Base-by-base conservation (phyloP, 2,888 invertebrate genomes). In the Drosophila peninsularis region DNA sequence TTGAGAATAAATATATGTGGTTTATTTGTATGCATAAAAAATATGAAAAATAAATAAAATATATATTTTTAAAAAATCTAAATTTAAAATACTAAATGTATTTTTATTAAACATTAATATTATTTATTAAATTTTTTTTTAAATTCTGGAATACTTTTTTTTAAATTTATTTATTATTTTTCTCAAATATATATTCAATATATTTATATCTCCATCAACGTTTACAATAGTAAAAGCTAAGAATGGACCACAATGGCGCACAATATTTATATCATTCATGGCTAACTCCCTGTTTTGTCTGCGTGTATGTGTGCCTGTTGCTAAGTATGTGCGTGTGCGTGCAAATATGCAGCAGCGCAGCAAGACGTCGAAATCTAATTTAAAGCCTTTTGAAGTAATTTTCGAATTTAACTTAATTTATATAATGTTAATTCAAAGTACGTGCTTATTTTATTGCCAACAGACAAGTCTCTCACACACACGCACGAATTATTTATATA, bases 331-430 rank as follows among this genome's bases (percentile, higher is more conserved):
- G 54, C n/a, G 53, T 63, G 67, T 73, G 83, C 88, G 88, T 88
- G 86, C 70, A 73, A 82, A 65, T 80, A 88, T 88, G 88, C 80
- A 68, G 69, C 57, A 69, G 58, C 49, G 24, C 49, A 50, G 32
- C 30, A 13, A 50, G 34, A 42, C 52, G 52, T 64, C 63, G 42
- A 24, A 45, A 74, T 71, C 55, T 68, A 70, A 78, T 84, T 85
- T 69, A 30, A 62, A 24, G 24, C 36, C 36, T 21, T 62, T 73
- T 56, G 30, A 41, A 24, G 37, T 44, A 44, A 62, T 63, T 74
- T 52, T 50, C 60, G 47, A 70, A 78, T 63, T 76, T 66, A 78
- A 52, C 60, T 24, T 58, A 78, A 61, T 76, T 41, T 64, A 60
- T 78, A 63, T 80, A 62, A 66, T 57, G 70, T 71, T 80, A 75